Conservation (phyloP, 2,113 vertebrate genomes). For the Danionella cerebrum region DNA sequence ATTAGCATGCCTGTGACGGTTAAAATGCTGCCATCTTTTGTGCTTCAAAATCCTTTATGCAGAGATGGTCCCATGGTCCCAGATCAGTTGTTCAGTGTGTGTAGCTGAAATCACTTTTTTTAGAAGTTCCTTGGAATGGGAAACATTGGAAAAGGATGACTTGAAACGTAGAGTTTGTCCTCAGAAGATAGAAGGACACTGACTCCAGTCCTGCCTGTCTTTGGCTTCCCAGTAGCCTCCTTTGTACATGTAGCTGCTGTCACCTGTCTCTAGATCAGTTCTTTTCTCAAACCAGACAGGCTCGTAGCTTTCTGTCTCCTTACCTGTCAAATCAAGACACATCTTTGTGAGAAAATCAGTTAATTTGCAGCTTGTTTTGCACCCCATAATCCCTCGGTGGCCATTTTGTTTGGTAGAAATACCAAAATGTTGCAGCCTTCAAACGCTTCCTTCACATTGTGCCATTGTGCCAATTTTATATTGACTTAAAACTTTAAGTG, state of each 20-base stretch:
- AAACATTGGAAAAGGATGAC: not conserved
- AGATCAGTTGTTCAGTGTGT: too few relatives aligned
- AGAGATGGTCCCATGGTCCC: too few relatives aligned
- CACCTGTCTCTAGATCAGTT: constrained; percentile 72
- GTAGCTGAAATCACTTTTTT: too few relatives aligned
- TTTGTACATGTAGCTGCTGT: constrained; percentile 77
- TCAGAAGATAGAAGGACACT: constrained; percentile 86
- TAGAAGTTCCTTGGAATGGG: not conserved
- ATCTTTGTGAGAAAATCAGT: too few relatives aligned
- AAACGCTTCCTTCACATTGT: too few relatives aligned
- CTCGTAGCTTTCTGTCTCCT: constrained; percentile 71
- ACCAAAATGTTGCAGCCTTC: too few relatives aligned
- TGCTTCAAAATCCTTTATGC: not conserved
- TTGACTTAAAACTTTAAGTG: too few relatives aligned
- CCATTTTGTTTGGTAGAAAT: too few relatives aligned
- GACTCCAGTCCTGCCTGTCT: constrained; percentile 82
- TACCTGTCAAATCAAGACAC: constrained; percentile 59
- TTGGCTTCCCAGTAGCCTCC: constrained; percentile 96
- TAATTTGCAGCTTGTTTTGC: too few relatives aligned
- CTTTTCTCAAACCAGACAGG: constrained; percentile 90
- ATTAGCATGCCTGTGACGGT: not conserved
- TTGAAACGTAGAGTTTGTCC: constrained; percentile 4
- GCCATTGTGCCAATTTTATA: too few relatives aligned
- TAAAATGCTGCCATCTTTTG: constrained; percentile 17
- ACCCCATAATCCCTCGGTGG: too few relatives aligned